Evolutionary conservation across 2,113 vertebrate species (phyloP), one percentile per base, ranked within the genome.

Genomic region (Pygoscelis adeliae): DNA sequence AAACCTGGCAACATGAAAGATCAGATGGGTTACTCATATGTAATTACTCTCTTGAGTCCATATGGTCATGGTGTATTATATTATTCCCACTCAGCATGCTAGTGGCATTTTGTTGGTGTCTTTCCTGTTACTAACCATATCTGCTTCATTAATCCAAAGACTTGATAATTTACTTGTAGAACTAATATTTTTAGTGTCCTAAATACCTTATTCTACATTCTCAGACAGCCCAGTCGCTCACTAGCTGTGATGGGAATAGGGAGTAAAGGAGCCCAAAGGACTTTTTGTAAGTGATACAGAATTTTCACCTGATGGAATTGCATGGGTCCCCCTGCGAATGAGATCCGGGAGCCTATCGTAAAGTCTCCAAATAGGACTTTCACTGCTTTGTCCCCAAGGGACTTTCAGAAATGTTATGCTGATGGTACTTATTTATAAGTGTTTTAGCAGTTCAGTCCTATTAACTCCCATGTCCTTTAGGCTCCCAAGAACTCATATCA

Each of bases 1-100:
- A 94, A 94, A 78, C 70, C 74, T 90, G 70, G 74, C 70, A 91
- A 80, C 71, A 77, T 66, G 89, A 93, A 93, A 97, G 91, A 97
- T 96, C 89, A 96, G 78, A 91, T 89, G 94, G 58, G 87, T 96
- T 96, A 77, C 73, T 95, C 78, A 70, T 61, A 80, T 62, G 74
- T 87, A 95, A 96, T 94, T 89, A 93, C 62, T 89, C 89, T 87
- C 46, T 65, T 52, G 65, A 90, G 67, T 80, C 89, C 87, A 91
- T 93, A 90, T 93, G 94, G 89, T 69, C 49, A 12, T 62, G 42
- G 40, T 58, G 55, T 61, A 91, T 89, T 90, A 15, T 38, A 34
- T 30, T 80, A 62, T 66, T 89, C 78, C 58, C 70, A 76, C 73
- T 91, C 87, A 66, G n/a, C 58, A 70, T 50, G 62, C 53, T 69